Evolutionary conservation across 1,140 invertebrate genomes (phyloP), one percentile per base, ranked within the genome.

Genomic region (Lithobius niger): DNA sequence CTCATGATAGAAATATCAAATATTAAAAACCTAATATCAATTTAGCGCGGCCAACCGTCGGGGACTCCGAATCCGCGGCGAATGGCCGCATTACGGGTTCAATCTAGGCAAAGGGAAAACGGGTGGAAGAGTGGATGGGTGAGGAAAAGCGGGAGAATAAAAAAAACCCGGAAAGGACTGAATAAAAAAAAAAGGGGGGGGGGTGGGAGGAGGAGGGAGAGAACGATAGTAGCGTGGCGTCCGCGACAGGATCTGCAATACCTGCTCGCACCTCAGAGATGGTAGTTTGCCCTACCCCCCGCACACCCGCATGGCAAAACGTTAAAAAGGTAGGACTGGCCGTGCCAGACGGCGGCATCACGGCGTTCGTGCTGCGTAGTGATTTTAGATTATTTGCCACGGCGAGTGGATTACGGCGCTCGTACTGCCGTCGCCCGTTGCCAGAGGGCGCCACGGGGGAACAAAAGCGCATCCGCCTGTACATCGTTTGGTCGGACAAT

Each of bases 11-110:
- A 48, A 48, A 55, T 55, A 55, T 55, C 47, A 55, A 55, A 55
- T 55, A 55, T 55, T 55, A 55, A 55, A 55, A 55, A 26, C 44
- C 24, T 50, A 55, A 55, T 55, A 55, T 55, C 54, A 55, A 55
- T 55, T 55, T 55, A 49, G 54, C 44, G 26, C 10, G 10, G 2
- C 27, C 26, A 24, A 24, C 3, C 31, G 13, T 16, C 28, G 27
- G 48, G 31, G 31, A 36, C 31, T n/a, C 31, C 31, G 43, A 45
- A 45, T 45, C 4, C 4, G 16, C 16, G 6, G 43, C 43, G n/a
- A n/a, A n/a, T n/a, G n/a, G n/a, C 43, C 19, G 6, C 43, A 45
- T 45, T 6, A 19, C 19, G 43, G 18, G 43, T 45, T 45, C 43
- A 45, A 45, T 45, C 43, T 45, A 45, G 43, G 43, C n/a, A n/a